A percentile compares a stretch with the other conserved stretches of the same genome.
Evolutionary conservation across 2,888 invertebrate genomes (phyloP).

Genomic region (Dryococelus australis): DNA sequence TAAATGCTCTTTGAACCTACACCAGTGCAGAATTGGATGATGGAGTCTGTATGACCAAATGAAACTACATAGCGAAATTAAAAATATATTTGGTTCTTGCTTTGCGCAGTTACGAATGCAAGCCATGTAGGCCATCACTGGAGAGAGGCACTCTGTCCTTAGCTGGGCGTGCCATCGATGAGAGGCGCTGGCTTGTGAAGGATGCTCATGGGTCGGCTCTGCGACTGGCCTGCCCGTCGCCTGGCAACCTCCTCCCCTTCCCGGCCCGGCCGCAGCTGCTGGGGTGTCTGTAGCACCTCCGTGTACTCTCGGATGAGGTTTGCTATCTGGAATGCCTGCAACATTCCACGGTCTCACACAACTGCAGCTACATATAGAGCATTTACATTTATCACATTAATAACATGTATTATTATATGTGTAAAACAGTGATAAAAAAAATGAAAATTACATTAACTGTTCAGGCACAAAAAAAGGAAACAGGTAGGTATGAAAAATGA

Average conservation of each 20-base stretch:
- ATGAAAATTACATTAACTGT: too few species aligned
- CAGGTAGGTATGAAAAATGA: too few species aligned
- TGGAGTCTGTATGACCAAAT: neutral
- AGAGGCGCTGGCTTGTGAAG: slow-evolving; percentile 64
- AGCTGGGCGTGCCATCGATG: slow-evolving; percentile 67
- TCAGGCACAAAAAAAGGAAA: too few species aligned
- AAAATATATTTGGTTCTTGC: neutral
- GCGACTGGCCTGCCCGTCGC: slow-evolving; percentile 34
- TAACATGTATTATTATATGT: too few species aligned
- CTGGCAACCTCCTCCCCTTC: slow-evolving; percentile 31
- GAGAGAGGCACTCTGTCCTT: slow-evolving; percentile 53
- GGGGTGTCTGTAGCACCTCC: slow-evolving; percentile 66
- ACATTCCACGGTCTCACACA: neutral
- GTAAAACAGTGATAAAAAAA: too few species aligned
- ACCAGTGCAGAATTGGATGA: slow-evolving; percentile 1
- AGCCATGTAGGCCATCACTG: neutral
- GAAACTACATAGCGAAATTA: neutral
- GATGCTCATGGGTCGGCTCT: slow-evolving; percentile 61
- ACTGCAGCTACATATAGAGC: too few species aligned
- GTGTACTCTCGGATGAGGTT: slow-evolving; percentile 90
- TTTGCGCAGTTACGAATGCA: neutral
- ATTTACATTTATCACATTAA: too few species aligned
- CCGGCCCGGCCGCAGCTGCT: slow-evolving; percentile 35
- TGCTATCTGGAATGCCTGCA: slow-evolving; percentile 90
- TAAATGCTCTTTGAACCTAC: neutral